A percentile compares a stretch with the other conserved stretches of the same genome.
These are phyloP conservation scores for Chloromyia formosa DNA, from an alignment of 2,888 invertebrate genomes.

Conservation along the genomic window DNA sequence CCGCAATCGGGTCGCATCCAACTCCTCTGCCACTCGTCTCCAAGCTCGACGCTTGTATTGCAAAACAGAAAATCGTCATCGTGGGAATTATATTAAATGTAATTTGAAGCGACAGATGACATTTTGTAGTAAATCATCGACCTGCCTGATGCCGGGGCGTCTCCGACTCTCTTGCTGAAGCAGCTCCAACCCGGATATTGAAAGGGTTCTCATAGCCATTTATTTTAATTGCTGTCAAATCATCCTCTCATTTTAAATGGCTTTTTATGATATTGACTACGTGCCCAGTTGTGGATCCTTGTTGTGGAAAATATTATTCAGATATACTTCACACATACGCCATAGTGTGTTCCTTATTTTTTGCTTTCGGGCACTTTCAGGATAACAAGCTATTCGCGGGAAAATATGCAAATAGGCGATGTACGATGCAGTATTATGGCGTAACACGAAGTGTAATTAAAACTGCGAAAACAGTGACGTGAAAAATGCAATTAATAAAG, in stretches of 20 bases:
- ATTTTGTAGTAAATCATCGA: conserved; percentile 41
- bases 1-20: too few relatives aligned
- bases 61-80: conserved; percentile 16
- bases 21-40: too few relatives aligned
- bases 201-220: conserved; percentile 37
- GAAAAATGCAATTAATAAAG: conserved; percentile 7
- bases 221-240: conserved; percentile 43
- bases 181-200: conserved; percentile 20
- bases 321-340: neutral
- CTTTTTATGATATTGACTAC: conserved; percentile 33
- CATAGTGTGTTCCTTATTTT: neutral
- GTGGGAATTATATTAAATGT: conserved; percentile 43
- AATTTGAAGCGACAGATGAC: conserved; percentile 38
- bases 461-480: neutral
- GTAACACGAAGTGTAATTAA: neutral
- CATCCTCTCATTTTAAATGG: conserved; percentile 35
- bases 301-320: neutral
- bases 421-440: neutral
- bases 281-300: neutral
- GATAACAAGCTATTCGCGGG: neutral
- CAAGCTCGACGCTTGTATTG: neutral
- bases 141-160: neutral
- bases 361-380: neutral
- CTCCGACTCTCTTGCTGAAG: neutral
- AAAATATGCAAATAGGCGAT: conserved; percentile 2